Evolutionary conservation across 1,140 invertebrate species (phyloP).

Genomic region (Brachionus rotundiformis): DNA sequence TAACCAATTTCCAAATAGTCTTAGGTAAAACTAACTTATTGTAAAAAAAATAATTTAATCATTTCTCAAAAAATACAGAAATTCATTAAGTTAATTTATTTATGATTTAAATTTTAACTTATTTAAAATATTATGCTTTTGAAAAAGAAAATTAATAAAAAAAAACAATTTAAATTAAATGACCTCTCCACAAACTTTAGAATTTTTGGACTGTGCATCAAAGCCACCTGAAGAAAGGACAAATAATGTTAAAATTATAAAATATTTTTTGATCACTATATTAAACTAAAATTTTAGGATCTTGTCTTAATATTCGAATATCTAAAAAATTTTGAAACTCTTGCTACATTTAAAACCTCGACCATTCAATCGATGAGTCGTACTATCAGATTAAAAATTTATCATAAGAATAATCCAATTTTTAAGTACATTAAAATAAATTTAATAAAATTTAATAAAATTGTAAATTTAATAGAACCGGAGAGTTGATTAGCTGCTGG

Average conservation of each 20-base stretch:
- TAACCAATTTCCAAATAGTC: no score
- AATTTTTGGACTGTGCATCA: neutral
- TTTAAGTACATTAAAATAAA: neutral
- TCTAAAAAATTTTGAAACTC: slow-evolving; percentile 13
- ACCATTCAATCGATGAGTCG: neutral
- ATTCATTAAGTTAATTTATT: neutral
- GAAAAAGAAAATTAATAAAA: neutral
- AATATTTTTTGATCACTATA: neutral
- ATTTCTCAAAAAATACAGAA: no score
- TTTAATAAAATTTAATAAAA: neutral
- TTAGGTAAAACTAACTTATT: no score
- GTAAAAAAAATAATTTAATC: no score
- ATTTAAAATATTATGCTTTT: neutral
- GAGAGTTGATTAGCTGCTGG: neutral
- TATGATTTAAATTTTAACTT: neutral
- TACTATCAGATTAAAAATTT: neutral
- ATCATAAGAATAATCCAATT: neutral
- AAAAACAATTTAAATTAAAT: neutral
- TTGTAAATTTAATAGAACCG: neutral
- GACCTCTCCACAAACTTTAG: neutral
- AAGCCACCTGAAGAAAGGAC: neutral
- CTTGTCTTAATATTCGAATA: neutral
- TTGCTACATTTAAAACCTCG: neutral
- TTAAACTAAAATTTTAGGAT: no score
- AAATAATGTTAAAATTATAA: neutral